Percentiles rank a stretch among this genome's conserved stretches.
These are phyloP conservation scores for Dascillus cervinus DNA, from an alignment of 2,888 invertebrate genomes.

Conservation along the genomic window DNA sequence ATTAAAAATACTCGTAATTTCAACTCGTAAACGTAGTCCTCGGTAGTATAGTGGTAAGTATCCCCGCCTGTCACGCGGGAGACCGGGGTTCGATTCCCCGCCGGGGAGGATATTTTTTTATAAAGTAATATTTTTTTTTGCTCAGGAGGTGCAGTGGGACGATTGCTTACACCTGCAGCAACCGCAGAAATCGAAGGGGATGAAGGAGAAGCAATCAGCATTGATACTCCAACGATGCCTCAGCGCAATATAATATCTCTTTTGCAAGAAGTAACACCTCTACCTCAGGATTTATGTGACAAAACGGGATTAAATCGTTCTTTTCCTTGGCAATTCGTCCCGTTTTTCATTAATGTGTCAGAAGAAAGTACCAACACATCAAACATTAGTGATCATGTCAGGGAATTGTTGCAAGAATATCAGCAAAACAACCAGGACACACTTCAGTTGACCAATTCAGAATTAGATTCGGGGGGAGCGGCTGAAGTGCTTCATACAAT, in stretches of 20 bases:
- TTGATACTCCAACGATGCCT: slow-evolving; percentile 67
- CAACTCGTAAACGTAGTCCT: slow-evolving; percentile 29
- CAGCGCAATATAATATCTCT: slow-evolving; percentile 61
- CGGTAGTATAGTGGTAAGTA: slow-evolving; percentile 46
- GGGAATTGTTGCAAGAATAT: slow-evolving; percentile 55
- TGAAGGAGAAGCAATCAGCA: slow-evolving; percentile 67
- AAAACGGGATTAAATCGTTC: slow-evolving; percentile 16
- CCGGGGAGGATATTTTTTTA: slow-evolving; percentile 35
- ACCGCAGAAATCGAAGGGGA: slow-evolving; percentile 79
- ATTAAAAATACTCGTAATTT: too few species aligned
- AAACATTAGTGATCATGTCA: slow-evolving; percentile 46
- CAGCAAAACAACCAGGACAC: slow-evolving; percentile 45
- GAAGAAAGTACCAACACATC: slow-evolving; percentile 42
- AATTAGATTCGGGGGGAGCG: slow-evolving; percentile 23
- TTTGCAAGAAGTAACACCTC: slow-evolving; percentile 56
- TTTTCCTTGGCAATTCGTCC: slow-evolving; percentile 38
- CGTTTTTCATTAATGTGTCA: slow-evolving; percentile 53
- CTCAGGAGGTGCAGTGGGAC: slow-evolving; percentile 48
- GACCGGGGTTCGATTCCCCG: slow-evolving; percentile 47
- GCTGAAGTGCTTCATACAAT: slow-evolving; percentile 31
- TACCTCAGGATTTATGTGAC: slow-evolving; percentile 41
- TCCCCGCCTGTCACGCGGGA: slow-evolving; percentile 46
- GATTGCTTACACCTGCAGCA: slow-evolving; percentile 51
- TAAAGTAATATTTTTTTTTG: slow-evolving; percentile 5
- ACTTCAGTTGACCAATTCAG: slow-evolving; percentile 20